phyloP scores from a whole-genome alignment of 1,140 invertebrate genomes.

The Drosophila prosaltans region DNA sequence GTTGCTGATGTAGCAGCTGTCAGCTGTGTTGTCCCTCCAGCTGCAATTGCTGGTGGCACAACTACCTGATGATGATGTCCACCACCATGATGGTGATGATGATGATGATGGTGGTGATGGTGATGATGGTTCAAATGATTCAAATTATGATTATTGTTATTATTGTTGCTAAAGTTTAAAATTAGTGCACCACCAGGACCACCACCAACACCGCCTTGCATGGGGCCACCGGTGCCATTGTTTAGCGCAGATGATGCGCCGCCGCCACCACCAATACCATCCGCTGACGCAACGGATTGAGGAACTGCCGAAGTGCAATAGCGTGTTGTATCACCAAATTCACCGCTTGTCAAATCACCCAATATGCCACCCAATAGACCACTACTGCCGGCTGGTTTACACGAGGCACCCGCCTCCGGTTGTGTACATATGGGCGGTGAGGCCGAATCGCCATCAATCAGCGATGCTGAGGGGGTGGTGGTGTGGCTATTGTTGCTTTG shows the following conservation, averaged over 20 bases:
- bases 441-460: constrained; percentile 77
- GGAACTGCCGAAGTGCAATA: constrained; percentile 81
- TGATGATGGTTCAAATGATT: constrained; percentile 70
- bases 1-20: constrained; percentile 17
- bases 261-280: constrained; percentile 19
- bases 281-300: constrained; percentile 20
- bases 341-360: constrained; percentile 77
- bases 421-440: constrained; percentile 80
- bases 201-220: constrained; percentile 5
- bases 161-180: constrained; percentile 82
- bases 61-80: constrained; percentile 14
- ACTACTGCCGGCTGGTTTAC: constrained; percentile 70
- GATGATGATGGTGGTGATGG: constrained; percentile 52
- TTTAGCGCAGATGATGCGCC: constrained; percentile 43
- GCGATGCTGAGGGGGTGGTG: constrained; percentile 47
- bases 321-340: constrained; percentile 81
- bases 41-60: constrained; percentile 18
- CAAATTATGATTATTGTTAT: constrained; percentile 76
- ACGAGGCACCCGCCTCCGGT: constrained; percentile 67
- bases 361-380: constrained; percentile 75
- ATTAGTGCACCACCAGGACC: constrained; percentile 57
- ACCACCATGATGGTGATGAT: constrained; percentile 28
- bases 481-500: constrained; percentile 56
- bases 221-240: constrained; percentile 52
- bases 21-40: constrained; percentile 13